A percentile compares a stretch with the other conserved stretches of the same genome.
Evolutionary conservation across 2,113 vertebrate species (phyloP).

Genomic region (Antidorcas marsupialis): DNA sequence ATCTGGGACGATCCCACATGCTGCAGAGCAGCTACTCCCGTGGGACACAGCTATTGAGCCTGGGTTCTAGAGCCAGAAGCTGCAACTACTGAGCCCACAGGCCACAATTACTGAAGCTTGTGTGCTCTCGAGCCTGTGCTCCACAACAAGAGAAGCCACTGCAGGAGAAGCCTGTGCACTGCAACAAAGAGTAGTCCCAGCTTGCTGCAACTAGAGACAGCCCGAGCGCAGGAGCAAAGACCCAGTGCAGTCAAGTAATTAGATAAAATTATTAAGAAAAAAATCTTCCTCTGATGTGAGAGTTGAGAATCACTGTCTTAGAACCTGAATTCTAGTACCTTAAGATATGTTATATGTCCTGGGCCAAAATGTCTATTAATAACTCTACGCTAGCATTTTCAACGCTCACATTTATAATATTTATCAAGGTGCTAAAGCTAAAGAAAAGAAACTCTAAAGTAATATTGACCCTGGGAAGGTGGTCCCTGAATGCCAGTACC

Average conservation of each 20-base stretch:
- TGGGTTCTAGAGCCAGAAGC: neutral
- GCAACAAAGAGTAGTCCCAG: neutral
- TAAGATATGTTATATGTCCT: neutral
- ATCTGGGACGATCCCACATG: neutral
- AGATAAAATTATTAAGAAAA: neutral
- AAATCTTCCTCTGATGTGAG: neutral
- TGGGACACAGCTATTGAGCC: neutral
- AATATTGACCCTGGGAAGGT: neutral
- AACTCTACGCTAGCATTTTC: neutral
- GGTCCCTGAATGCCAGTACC: too few relatives aligned
- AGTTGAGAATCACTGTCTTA: neutral
- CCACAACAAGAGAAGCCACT: neutral
- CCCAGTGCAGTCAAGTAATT: neutral
- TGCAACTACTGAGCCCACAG: neutral
- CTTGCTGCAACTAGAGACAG: neutral
- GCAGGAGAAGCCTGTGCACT: neutral
- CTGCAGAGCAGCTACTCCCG: fast-evolving
- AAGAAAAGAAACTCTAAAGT: neutral
- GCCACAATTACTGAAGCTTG: neutral
- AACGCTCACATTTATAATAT: neutral
- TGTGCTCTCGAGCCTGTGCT: neutral
- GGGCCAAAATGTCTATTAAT: neutral
- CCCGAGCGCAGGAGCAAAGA: neutral
- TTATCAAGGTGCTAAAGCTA: neutral
- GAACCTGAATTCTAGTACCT: neutral